phyloP scores from a whole-genome alignment of 2,113 vertebrate genomes.

The Oryzias melastigma region DNA sequence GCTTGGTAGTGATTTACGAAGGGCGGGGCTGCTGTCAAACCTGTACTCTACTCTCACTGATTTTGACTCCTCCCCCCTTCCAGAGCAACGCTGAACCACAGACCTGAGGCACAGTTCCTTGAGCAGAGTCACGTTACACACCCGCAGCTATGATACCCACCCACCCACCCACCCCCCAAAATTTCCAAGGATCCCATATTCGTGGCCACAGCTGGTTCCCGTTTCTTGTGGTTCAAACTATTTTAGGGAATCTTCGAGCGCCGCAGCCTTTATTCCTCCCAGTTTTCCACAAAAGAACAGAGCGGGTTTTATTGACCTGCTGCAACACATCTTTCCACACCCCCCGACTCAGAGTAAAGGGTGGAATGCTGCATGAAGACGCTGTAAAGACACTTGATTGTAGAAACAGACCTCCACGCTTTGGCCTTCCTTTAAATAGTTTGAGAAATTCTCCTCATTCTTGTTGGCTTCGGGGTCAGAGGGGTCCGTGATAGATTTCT shows the following conservation, averaged over 20 bases:
- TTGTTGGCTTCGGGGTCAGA: slow-evolving; percentile 1
- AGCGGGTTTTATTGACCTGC: slow-evolving; percentile 29
- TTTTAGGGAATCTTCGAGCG: slow-evolving; percentile 50
- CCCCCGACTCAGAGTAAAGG: slow-evolving; percentile 1
- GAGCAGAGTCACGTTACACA: slow-evolving; percentile 60
- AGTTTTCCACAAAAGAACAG: slow-evolving; percentile 33
- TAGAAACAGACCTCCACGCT: slow-evolving; percentile 9
- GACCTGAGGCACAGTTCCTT: slow-evolving; percentile 32
- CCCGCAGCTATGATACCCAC: slow-evolving; percentile 55
- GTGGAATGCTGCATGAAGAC: background rate
- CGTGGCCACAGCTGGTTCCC: slow-evolving; percentile 65
- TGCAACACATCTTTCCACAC: slow-evolving; percentile 29
- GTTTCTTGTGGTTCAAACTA: slow-evolving; percentile 60
- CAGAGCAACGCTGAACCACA: slow-evolving; percentile 17
- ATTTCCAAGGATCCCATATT: slow-evolving; percentile 36
- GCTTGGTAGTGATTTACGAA: slow-evolving; percentile 14
- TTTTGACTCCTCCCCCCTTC: slow-evolving; percentile 19
- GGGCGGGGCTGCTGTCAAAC: slow-evolving; percentile 39
- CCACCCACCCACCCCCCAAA: slow-evolving; percentile 31
- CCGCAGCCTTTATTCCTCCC: background rate
- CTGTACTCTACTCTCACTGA: background rate
- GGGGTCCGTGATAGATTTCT: background rate
- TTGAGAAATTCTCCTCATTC: background rate
- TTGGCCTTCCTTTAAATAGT: background rate
- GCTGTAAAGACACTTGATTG: slow-evolving; percentile 13